These are phyloP conservation scores for Ammodytes marinus DNA, from an alignment of 2,113 vertebrate genomes.

Conservation along the genomic window DNA sequence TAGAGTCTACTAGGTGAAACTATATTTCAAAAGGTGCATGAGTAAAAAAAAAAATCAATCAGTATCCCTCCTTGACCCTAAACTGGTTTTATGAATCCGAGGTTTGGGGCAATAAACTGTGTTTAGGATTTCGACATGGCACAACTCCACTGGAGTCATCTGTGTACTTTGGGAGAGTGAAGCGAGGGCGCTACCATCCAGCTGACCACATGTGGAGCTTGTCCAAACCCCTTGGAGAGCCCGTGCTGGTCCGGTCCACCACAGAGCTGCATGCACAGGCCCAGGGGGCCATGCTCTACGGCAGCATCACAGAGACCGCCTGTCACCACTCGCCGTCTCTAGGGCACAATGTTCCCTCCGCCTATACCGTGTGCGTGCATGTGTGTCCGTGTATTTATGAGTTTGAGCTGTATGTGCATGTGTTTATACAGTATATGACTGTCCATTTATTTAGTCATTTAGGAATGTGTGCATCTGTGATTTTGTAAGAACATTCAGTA, in stretches of 20 bases:
- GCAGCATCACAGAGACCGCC: slow-evolving; percentile 68
- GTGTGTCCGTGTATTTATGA: slow-evolving; percentile 3
- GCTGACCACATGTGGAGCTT: slow-evolving; percentile 72
- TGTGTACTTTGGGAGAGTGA: slow-evolving; percentile 58
- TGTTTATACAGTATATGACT: slow-evolving; percentile 21
- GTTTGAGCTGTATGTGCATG: background rate
- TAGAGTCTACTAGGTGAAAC: background rate
- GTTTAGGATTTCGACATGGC: slow-evolving; percentile 48
- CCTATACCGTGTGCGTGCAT: background rate
- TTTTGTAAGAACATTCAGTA: slow-evolving; percentile 13
- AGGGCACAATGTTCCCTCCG: slow-evolving; percentile 5
- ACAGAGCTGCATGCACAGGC: slow-evolving; percentile 70
- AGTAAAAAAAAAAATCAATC: background rate
- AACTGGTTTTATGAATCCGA: background rate
- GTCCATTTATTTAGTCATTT: slow-evolving; percentile 14
- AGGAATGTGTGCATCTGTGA: background rate
- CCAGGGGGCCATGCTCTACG: slow-evolving; percentile 54
- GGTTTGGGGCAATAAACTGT: slow-evolving; percentile 13
- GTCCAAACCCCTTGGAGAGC: slow-evolving; percentile 66
- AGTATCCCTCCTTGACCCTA: background rate
- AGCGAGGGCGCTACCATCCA: slow-evolving; percentile 72
- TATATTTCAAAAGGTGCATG: background rate
- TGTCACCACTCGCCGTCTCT: slow-evolving; percentile 57
- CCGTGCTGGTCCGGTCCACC: slow-evolving; percentile 64
- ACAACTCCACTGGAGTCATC: slow-evolving; percentile 44